A percentile compares a stretch with the other conserved stretches of the same genome.
These are phyloP conservation scores for Acanthurus tractus DNA, from an alignment of 2,797 vertebrate genomes.

Conservation along the genomic window DNA sequence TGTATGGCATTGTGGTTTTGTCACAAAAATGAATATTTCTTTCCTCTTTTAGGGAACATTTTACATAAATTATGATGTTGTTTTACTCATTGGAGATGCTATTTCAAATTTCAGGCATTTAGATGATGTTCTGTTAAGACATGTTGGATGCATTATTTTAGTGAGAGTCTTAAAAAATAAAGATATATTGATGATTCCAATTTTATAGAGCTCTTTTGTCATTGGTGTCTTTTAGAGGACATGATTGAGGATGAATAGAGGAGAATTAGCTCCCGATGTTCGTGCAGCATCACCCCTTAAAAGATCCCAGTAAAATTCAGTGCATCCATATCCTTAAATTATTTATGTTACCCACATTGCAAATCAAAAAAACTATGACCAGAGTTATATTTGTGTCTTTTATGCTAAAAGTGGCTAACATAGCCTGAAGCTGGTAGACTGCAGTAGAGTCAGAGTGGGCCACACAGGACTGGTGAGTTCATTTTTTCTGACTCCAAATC, in stretches of 20 bases:
- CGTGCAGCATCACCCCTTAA: no score
- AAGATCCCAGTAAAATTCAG: no score
- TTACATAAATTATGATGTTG: conserved; percentile 69
- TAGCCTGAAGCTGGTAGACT: neutral
- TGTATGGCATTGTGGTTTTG: conserved; percentile 76
- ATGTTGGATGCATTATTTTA: conserved; percentile 88
- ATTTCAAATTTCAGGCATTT: conserved; percentile 67
- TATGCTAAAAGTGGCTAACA: neutral
- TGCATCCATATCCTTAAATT: neutral
- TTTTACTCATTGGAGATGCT: conserved; percentile 75
- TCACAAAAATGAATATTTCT: conserved; percentile 59
- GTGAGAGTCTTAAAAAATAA: conserved; percentile 80
- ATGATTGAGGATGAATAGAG: neutral
- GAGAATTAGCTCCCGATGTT: neutral
- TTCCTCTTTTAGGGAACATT: conserved; percentile 76
- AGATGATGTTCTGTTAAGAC: conserved; percentile 70
- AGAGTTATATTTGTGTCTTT: neutral
- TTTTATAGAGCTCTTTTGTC: conserved; percentile 49
- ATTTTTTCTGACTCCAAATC: neutral
- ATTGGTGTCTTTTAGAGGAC: neutral
- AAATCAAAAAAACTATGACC: neutral
- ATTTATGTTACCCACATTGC: neutral
- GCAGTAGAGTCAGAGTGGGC: neutral
- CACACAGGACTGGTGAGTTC: neutral
- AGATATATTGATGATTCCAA: conserved; percentile 66